phyloP scores from a whole-genome alignment of 2,797 vertebrate species.

The Sphenodon punctatus region DNA sequence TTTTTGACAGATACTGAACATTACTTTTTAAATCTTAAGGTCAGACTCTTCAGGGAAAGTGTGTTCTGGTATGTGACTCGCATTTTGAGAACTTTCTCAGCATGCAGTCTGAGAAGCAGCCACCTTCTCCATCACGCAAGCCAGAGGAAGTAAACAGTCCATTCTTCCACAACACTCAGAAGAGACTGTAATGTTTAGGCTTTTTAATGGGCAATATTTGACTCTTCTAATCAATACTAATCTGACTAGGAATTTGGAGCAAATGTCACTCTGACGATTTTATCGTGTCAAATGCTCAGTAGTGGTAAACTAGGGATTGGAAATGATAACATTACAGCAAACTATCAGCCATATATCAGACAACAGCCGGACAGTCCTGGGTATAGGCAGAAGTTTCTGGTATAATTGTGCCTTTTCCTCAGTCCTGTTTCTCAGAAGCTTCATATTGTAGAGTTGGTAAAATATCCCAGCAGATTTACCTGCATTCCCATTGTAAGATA shows the following conservation, averaged over 20 bases:
- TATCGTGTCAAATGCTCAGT: not conserved
- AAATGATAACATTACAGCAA: not conserved
- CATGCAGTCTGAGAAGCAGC: not conserved
- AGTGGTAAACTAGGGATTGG: not conserved
- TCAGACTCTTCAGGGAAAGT: not conserved
- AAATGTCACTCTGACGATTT: constrained; percentile 17
- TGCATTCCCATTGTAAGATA: not conserved
- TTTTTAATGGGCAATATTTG: not conserved
- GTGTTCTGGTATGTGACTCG: fast-evolving
- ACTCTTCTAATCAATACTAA: not conserved
- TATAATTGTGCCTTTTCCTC: not conserved
- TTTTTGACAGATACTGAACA: fast-evolving
- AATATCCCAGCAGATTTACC: not conserved
- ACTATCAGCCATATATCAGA: not conserved
- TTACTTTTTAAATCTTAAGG: not conserved
- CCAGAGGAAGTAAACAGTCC: not conserved
- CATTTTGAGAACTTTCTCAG: not conserved
- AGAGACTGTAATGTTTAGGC: not conserved
- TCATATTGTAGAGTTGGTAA: not conserved
- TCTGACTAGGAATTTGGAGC: constrained; percentile 19
- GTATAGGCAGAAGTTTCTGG: not conserved
- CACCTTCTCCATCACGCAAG: fast-evolving
- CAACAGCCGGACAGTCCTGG: not conserved
- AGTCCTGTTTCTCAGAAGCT: not conserved
- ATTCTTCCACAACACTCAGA: not conserved